A percentile compares a stretch with the other conserved stretches of the same genome.
Evolutionary conservation across 2,888 invertebrate genomes (phyloP).

Genomic region (Cantharis rufa): DNA sequence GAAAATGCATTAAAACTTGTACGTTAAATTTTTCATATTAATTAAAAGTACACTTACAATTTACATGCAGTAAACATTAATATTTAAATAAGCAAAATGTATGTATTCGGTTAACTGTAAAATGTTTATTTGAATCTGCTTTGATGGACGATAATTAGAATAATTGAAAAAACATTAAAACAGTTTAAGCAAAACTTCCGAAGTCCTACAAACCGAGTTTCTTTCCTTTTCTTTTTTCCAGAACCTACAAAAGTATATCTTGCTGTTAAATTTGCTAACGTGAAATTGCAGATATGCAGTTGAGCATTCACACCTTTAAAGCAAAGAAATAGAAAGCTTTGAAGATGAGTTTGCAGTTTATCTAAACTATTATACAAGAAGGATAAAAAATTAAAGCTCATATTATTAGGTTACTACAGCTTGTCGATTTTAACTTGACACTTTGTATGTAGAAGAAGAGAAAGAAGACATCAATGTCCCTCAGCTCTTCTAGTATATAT

Average conservation of each 20-base stretch:
- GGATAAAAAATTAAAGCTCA: neutral
- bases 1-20: neutral
- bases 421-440: neutral
- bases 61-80: neutral
- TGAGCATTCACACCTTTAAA: neutral
- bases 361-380: neutral
- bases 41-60: neutral
- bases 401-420: neutral
- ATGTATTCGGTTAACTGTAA: neutral
- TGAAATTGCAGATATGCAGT: neutral
- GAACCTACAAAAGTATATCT: neutral
- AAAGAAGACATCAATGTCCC: neutral
- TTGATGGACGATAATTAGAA: neutral
- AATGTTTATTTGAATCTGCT: neutral
- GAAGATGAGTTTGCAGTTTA: neutral
- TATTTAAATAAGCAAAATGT: neutral
- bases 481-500: neutral
- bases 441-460: neutral
- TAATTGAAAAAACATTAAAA: neutral
- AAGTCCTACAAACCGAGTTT: neutral
- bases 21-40: neutral
- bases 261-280: neutral
- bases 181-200: neutral
- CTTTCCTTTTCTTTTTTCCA: neutral
- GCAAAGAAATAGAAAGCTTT: neutral